Percentiles rank a stretch among this genome's conserved stretches.
phyloP scores from a whole-genome alignment of 1,140 invertebrate genomes.

The Sminthurides bifidus region DNA sequence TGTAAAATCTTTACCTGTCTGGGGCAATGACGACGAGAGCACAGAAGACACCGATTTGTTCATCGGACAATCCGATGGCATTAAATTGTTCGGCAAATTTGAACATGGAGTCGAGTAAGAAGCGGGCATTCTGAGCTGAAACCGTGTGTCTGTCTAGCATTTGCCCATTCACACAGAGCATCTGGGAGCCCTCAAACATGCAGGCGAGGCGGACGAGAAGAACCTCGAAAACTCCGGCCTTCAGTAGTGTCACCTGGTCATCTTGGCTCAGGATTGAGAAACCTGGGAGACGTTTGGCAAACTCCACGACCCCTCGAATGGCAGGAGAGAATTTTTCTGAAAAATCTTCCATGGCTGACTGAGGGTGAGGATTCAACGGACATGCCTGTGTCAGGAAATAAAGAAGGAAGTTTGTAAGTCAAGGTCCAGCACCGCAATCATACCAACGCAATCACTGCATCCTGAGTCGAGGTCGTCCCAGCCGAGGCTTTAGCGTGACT shows the following conservation, averaged over 20 bases:
- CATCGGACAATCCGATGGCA: constrained; percentile 73
- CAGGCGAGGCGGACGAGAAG: constrained; percentile 81
- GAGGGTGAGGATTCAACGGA: constrained; percentile 83
- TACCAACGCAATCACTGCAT: too few relatives aligned
- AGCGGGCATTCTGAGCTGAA: constrained; percentile 64
- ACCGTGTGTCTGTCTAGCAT: constrained; percentile 79
- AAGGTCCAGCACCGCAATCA: too few relatives aligned
- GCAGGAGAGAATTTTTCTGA: constrained; percentile 87
- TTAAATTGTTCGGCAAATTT: constrained; percentile 93
- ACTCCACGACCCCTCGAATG: constrained; percentile 92
- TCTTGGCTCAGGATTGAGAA: constrained; percentile 69
- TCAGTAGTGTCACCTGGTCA: constrained; percentile 91
- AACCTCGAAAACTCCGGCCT: constrained; percentile 89
- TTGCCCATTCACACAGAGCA: constrained; percentile 85
- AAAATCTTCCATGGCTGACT: constrained; percentile 70
- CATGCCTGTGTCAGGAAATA: constrained; percentile 68
- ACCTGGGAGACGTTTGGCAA: constrained; percentile 92
- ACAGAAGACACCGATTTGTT: constrained; percentile 87
- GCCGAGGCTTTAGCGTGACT: too few relatives aligned
- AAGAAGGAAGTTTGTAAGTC: constrained; percentile 23
- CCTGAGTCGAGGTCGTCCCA: too few relatives aligned
- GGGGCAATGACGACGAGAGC: constrained; percentile 87
- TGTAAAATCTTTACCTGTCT: constrained; percentile 41
- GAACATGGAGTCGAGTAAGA: constrained; percentile 92
- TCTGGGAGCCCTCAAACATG: constrained; percentile 79